Evolutionary conservation across 2,797 vertebrate species (phyloP).

Genomic region (Anguilla pacifica): DNA sequence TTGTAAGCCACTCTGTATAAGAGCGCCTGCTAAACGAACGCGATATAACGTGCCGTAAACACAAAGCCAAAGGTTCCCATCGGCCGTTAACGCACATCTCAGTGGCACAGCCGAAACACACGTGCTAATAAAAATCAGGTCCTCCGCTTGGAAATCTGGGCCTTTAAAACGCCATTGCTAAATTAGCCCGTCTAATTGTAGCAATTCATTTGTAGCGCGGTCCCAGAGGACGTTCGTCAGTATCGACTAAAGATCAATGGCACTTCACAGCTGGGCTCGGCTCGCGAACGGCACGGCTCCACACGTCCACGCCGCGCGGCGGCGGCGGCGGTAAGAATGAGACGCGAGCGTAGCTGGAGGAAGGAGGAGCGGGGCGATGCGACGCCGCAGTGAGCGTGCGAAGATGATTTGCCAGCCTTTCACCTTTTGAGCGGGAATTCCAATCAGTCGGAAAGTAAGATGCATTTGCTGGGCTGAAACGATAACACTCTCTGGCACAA

Average conservation of each 20-base stretch:
- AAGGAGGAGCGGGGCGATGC: not conserved
- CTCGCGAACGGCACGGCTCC: not conserved
- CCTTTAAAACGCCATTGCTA: conserved; percentile 46
- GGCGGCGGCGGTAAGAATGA: not conserved
- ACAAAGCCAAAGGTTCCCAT: not conserved
- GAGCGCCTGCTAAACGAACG: not conserved
- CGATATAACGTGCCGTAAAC: not conserved
- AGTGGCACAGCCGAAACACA: conserved; percentile 9
- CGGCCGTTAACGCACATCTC: not conserved
- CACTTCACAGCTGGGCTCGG: conserved; percentile 22
- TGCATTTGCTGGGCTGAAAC: not conserved
- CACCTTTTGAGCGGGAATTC: not conserved
- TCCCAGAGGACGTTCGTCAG: conserved; percentile 39
- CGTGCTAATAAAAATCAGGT: conserved; percentile 26
- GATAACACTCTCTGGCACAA: not conserved
- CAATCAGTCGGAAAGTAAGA: not conserved
- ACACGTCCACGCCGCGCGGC: not conserved
- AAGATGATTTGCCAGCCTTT: not conserved
- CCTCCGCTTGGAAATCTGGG: conserved; percentile 38
- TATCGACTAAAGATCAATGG: conserved; percentile 40
- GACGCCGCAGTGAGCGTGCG: not conserved
- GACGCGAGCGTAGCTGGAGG: not conserved
- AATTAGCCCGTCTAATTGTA: conserved; percentile 55
- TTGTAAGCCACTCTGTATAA: not conserved
- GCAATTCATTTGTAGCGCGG: conserved; percentile 46